These are phyloP conservation scores for Eupithecia subfuscata DNA, from an alignment of 2,888 invertebrate species.

Conservation along the genomic window DNA sequence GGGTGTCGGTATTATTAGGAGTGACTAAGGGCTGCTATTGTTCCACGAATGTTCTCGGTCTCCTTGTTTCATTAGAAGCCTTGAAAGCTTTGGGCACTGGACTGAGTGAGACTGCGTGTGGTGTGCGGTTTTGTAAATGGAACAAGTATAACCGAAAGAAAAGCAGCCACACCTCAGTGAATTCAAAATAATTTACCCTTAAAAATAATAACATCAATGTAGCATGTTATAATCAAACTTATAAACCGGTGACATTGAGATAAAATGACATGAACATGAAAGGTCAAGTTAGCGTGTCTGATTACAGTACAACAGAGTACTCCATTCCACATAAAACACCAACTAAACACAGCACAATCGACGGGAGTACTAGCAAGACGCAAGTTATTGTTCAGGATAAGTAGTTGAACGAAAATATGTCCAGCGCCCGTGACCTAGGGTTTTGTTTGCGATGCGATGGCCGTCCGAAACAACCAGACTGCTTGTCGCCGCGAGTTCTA, in stretches of 20 bases:
- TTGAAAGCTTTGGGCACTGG: constrained; percentile 52
- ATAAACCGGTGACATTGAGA: background rate
- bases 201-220: background rate
- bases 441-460: constrained; percentile 74
- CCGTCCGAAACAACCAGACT: constrained; percentile 77
- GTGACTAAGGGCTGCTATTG: constrained; percentile 58
- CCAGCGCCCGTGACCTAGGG: constrained; percentile 77
- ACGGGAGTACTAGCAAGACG: constrained; percentile 44
- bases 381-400: constrained; percentile 53
- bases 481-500: constrained; percentile 79
- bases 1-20: constrained; percentile 69
- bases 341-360: constrained; percentile 52
- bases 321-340: constrained; percentile 49
- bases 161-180: too few species aligned
- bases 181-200: too few species aligned
- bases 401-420: constrained; percentile 69
- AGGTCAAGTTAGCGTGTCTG: constrained; percentile 19
- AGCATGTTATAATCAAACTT: background rate
- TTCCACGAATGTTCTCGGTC: constrained; percentile 53
- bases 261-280: background rate
- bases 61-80: constrained; percentile 54
- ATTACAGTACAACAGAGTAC: constrained; percentile 45
- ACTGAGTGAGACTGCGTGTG: constrained; percentile 45
- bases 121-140: constrained; percentile 48
- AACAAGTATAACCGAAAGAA: constrained; percentile 16